Conservation (phyloP, 2,113 vertebrate species). For the Aldabrachelys gigantea region DNA sequence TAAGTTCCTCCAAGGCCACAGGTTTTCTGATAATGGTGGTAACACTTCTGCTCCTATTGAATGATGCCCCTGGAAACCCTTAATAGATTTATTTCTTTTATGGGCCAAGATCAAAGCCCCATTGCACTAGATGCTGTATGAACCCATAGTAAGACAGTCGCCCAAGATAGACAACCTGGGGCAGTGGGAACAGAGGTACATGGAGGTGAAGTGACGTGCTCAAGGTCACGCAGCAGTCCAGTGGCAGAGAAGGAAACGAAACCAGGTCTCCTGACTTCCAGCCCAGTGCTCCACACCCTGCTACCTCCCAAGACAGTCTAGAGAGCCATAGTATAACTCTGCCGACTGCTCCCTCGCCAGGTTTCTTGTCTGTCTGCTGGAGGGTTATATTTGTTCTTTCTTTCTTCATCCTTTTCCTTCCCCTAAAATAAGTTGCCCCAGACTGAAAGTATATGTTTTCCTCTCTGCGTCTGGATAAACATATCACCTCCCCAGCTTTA, state of each 20-base stretch:
- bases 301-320: neutral
- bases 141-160: neutral
- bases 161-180: neutral
- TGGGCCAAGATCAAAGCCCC: neutral
- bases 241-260: neutral
- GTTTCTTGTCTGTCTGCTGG: neutral
- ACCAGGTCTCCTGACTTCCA: neutral
- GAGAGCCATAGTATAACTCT: accelerated
- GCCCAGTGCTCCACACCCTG: neutral
- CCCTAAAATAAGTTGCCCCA: slow-evolving; percentile 48
- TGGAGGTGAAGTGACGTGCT: neutral
- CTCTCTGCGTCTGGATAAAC: slow-evolving; percentile 50
- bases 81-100: neutral
- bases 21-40: neutral
- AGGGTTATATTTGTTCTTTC: slow-evolving; percentile 51
- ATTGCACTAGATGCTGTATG: neutral
- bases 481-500: neutral
- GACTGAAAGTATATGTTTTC: neutral
- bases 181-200: accelerated
- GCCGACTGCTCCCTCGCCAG: neutral
- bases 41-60: neutral
- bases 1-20: neutral
- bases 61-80: neutral
- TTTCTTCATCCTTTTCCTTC: slow-evolving; percentile 42
- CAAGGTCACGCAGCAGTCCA: neutral